Evolutionary conservation across 2,888 invertebrate species (phyloP).

Genomic region (Cynaeus angustus): DNA sequence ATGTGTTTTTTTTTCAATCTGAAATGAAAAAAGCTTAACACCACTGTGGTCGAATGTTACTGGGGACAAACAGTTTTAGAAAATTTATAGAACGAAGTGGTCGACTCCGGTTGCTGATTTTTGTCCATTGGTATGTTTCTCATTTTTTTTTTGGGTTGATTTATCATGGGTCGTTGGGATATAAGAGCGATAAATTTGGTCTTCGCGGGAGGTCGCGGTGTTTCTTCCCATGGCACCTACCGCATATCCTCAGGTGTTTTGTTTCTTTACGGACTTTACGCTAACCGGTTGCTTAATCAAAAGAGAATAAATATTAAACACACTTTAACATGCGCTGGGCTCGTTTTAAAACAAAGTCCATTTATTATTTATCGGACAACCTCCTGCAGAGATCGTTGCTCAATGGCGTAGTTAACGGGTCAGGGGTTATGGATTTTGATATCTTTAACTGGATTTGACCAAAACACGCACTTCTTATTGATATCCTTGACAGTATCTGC

Average conservation of each 20-base stretch:
- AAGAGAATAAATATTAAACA: conserved; percentile 40
- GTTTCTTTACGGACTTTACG: conserved; percentile 8
- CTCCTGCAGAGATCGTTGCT: conserved; percentile 47
- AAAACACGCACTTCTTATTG: conserved; percentile 9
- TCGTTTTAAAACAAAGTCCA: conserved; percentile 41
- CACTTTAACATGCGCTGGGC: conserved; percentile 46
- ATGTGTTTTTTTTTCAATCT: conserved; percentile 70
- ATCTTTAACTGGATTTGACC: conserved; percentile 40
- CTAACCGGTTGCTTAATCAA: conserved; percentile 49
- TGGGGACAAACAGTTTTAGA: conserved; percentile 66
- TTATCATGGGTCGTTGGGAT: background rate
- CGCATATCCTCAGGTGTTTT: conserved; percentile 42
- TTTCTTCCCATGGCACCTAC: conserved; percentile 41
- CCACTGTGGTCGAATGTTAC: conserved; percentile 66
- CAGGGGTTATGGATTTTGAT: conserved; percentile 44
- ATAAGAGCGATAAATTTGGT: conserved; percentile 8
- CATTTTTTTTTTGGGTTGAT: conserved; percentile 24
- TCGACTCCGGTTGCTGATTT: conserved; percentile 35
- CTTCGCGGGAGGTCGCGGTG: conserved; percentile 45
- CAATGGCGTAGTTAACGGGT: conserved; percentile 35
- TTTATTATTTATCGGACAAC: conserved; percentile 42
- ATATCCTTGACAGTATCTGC: conserved; percentile 12
- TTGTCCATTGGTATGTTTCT: conserved; percentile 38
- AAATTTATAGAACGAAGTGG: conserved; percentile 60
- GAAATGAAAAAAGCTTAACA: conserved; percentile 69